Base-by-base conservation (phyloP, 2,113 vertebrate species). In the Neomonachus schauinslandi region DNA sequence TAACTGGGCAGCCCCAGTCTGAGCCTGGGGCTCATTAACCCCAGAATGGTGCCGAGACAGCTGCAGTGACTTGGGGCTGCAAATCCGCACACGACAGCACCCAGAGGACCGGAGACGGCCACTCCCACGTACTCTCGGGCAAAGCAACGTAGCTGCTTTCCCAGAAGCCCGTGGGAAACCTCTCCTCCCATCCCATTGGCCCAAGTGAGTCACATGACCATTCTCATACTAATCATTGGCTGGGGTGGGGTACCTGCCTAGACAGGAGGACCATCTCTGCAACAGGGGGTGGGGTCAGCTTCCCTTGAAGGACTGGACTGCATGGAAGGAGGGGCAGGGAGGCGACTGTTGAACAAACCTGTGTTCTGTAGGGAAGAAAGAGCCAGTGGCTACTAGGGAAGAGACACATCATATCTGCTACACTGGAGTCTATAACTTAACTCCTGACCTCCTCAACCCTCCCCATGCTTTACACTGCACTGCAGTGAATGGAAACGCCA, bases 91-190 rank as follows among this genome's bases (percentile, higher is more conserved):
- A 77, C 9, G 28, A 80, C 61, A 79, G 92, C 46, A 59, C 24
- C 42, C 89, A 63, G 39, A 67, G 31, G 46, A 36, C 42, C 33
- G 28, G 24, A 21, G 4, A 92, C 21, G 10, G 46, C 12, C 59
- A 31, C n/a, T 28, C 97, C 39, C 19, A 33, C 31, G 22, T 28
- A 21, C 33, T 93, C 46, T 59, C 57, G 9, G 31, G 24, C 72
- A 61, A 74, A 94, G 36, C 63, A 42, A 72, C 39, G 33, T 49
- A 21, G 21, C 5, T 72, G 24, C 57, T 97, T 85, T 91, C 86
- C 71, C 81, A 91, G 84, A 92, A 94, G 77, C 19, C 53, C 15
- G 69, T 51, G 24, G 55, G 15, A 93, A 85, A 42, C 63, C 69
- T 74, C 39, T 55, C 53, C 72, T 89, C 36, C 79, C 33, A 15